Evolutionary conservation across 1,140 invertebrate species (phyloP), one percentile per base, ranked within the genome.

Genomic region (Temnothorax curvispinosus): DNA sequence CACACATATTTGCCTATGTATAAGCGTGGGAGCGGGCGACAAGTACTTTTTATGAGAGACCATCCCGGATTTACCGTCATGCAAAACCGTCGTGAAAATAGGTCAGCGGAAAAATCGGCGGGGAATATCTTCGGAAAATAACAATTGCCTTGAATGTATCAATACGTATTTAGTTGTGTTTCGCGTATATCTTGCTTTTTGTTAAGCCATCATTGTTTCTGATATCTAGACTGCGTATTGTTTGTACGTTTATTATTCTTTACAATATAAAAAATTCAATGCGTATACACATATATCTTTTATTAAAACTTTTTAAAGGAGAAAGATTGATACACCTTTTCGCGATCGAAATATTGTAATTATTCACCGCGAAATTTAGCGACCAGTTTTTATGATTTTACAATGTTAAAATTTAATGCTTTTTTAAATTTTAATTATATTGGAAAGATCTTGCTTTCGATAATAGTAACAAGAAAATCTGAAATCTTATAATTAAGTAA

Each of bases 31-130:
- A 81, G 47, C 54, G 64, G 35, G 27, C 47, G 65, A 75, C 80
- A 74, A 84, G 54, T 84, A 84, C 69, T 84, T 84, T 81, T 84
- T 84, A 84, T 47, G 69, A 84, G 80, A 74, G 58, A 84, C 58
- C 58, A 41, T 60, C 4, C 47, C 44, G n/a, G 18, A 84, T 64
- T 74, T 84, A 74, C 2, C 54, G 54, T 44, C n/a, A 60, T 21
- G 69, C 13, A 50, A 84, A 74, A 74, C 41, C n/a, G n/a, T 9
- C 21, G 21, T 47, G 50, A 50, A 84, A 84, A 50, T 84, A n/a
- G 69, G 54, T 75, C 54, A 75, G 13, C 13, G 41, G 41, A 82
- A 81, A 69, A 69, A 69, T 69, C n/a, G 47, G n/a, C 32, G n/a
- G 13, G 64, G 21, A 84, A 84, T 84, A 60, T 84, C 67, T 74